Percentiles rank a stretch among this genome's conserved stretches.
Conservation (phyloP, 2,888 invertebrate genomes). For the Tetanocera ferruginea region DNA sequence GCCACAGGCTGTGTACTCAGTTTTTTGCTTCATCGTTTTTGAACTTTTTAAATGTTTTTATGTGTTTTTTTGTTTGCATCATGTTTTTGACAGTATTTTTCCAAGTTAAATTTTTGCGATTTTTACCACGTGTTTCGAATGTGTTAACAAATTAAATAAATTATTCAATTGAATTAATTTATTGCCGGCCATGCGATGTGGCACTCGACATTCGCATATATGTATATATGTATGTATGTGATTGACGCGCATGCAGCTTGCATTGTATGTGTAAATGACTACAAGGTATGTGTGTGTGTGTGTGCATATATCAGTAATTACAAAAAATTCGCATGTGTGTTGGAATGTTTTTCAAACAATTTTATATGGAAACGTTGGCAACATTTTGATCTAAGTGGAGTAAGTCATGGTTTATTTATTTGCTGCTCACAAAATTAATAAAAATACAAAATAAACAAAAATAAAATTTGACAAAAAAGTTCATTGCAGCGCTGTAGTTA, state of each 20-base stretch:
- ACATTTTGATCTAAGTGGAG: slow-evolving; percentile 16
- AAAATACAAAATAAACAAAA: neutral
- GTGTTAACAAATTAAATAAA: slow-evolving; percentile 66
- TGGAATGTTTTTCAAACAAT: neutral
- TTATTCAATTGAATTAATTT: slow-evolving; percentile 68
- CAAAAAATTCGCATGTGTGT: neutral
- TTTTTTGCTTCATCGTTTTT: neutral
- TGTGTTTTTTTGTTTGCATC: neutral
- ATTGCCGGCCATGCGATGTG: slow-evolving; percentile 53
- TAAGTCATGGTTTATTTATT: slow-evolving; percentile 6
- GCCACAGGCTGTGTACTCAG: neutral
- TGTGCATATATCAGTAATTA: neutral
- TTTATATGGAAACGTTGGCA: slow-evolving; percentile 14
- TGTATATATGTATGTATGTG: slow-evolving; percentile 29
- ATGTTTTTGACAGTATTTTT: neutral
- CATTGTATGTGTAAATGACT: neutral
- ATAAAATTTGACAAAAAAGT: neutral
- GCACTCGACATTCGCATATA: neutral
- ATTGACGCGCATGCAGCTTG: neutral
- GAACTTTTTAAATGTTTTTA: neutral
- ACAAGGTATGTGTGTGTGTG: neutral
- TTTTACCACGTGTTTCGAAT: slow-evolving; percentile 48
- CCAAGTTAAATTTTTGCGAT: neutral
- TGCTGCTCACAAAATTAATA: neutral
- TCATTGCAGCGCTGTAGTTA: neutral